phyloP scores from a whole-genome alignment of 2,113 vertebrate species.

The Capricornis sumatraensis region DNA sequence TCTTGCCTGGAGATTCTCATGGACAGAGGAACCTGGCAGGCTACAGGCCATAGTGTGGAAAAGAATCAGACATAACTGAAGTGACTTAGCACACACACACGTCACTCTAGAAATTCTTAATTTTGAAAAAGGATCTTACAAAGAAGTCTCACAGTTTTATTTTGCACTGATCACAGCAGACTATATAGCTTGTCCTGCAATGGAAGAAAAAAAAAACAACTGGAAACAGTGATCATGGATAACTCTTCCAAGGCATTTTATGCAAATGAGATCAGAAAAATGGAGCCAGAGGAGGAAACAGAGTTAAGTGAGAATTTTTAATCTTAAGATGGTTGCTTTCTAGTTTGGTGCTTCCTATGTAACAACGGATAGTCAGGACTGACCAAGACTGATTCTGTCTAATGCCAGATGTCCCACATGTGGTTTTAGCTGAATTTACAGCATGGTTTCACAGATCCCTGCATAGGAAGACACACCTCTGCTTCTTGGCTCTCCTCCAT shows the following conservation, averaged over 20 bases:
- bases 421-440: neutral
- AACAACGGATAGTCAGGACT: neutral
- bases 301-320: neutral
- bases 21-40: neutral
- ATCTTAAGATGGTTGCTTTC: neutral
- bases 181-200: neutral
- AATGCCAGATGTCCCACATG: neutral
- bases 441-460: neutral
- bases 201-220: neutral
- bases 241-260: neutral
- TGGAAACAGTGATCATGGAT: neutral
- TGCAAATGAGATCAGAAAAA: neutral
- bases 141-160: neutral
- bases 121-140: neutral
- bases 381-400: neutral
- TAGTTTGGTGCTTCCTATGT: neutral
- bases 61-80: neutral
- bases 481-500: neutral
- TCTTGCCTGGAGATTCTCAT: neutral
- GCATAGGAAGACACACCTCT: neutral
- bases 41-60: neutral
- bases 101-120: neutral
- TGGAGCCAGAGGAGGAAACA: neutral
- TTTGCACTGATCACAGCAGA: neutral
- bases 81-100: neutral